Base-by-base conservation (phyloP, 2,797 vertebrate species). In the Rhabdomys pumilio region DNA sequence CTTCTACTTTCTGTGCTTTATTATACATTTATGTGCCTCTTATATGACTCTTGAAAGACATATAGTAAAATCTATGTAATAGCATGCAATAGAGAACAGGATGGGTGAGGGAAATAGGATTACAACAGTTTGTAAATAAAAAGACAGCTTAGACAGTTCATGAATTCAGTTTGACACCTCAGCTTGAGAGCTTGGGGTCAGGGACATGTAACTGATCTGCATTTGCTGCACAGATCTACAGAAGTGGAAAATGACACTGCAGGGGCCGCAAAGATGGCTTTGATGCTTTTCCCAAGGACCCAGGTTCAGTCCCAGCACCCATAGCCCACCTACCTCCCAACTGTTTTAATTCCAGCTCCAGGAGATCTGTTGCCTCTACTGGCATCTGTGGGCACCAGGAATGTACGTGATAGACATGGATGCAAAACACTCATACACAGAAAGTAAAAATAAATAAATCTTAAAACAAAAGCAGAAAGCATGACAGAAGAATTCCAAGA, bases 1-100 rank as follows among this genome's bases (percentile, higher is more conserved):
- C 90, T 91, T 93, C 93, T 9, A 50, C 90, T 90, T 67, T 82
- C 6, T 61, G 29, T 83, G 89, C 22, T 83, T 81, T 47, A 81
- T 4, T 86, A 17, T 41, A 17, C 11, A 31, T 82, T 81, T 75
- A 20, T 53, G 20, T 65, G 55, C 82, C 22, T 80, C 47, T 63
- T 84, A 55, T 3, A 3, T 86, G 55, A 93, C 24, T 69, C 31
- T 69, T 73, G 67, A 73, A 72, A 73, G 85, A 41, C 94, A 31
- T 15, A 82, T 15, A 82, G 53, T 84, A 89, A 53, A 89, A 10
- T 72, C 34, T 55, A 34, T 50, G 6, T 87, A 67, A 84, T 84
- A 73, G n/a, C 69, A 82, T 91, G 13, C 47, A 90, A 17, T 82
- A 31, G n/a, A 89, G 80, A 93, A 59, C 61, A 93, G 63, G 22